Evolutionary conservation across 1,140 invertebrate genomes (phyloP).

Genomic region (Drosophila ambigua): DNA sequence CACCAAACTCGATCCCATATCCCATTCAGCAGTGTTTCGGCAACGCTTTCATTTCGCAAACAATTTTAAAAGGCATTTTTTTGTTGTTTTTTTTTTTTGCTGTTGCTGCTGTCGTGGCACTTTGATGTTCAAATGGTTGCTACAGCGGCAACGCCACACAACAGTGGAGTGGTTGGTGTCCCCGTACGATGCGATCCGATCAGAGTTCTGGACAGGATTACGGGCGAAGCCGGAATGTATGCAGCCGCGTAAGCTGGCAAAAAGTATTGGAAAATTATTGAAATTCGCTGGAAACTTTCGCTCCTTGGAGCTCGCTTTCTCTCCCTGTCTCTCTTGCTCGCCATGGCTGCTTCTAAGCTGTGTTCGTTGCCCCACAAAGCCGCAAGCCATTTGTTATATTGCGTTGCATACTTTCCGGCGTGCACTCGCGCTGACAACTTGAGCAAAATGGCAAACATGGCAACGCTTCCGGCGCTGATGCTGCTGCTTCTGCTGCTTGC

Average conservation of each 20-base stretch:
- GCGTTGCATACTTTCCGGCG: slow-evolving; percentile 65
- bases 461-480: slow-evolving; percentile 5
- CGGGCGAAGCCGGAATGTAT: slow-evolving; percentile 29
- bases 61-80: slow-evolving; percentile 37
- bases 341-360: slow-evolving; percentile 3
- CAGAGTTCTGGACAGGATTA: slow-evolving; percentile 38
- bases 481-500: slow-evolving; percentile 3
- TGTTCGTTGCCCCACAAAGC: slow-evolving; percentile 41
- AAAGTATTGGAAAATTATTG: slow-evolving; percentile 72
- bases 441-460: slow-evolving; percentile 75
- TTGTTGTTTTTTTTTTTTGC: slow-evolving; percentile 21
- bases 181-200: too few relatives aligned
- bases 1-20: neutral
- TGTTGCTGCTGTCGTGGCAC: slow-evolving; percentile 25
- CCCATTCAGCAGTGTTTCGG: neutral
- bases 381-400: slow-evolving; percentile 67
- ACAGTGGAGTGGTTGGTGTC: slow-evolving; percentile 6
- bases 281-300: slow-evolving; percentile 14
- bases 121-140: slow-evolving; percentile 71
- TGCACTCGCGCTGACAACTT: slow-evolving; percentile 67
- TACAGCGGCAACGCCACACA: slow-evolving; percentile 13
- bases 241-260: slow-evolving; percentile 19
- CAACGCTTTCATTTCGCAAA: slow-evolving; percentile 38
- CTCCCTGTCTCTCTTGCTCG: too few relatives aligned
- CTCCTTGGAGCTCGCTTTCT: neutral